Conservation (phyloP, 2,797 vertebrate genomes). For the Siniperca obscura region DNA sequence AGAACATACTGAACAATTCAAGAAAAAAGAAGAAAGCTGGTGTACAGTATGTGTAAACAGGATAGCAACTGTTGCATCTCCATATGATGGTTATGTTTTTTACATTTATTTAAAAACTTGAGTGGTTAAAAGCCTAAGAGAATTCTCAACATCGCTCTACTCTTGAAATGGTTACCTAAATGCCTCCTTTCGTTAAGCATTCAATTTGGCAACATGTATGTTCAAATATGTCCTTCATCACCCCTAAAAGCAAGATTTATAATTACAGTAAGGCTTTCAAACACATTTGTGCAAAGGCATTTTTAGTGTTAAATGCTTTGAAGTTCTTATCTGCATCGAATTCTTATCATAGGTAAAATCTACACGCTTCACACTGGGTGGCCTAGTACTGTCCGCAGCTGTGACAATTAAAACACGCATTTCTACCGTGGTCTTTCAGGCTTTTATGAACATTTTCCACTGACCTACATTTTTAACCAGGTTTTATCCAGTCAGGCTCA, state of each 20-base stretch:
- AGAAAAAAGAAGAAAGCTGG: constrained; percentile 62
- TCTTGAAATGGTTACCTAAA: constrained; percentile 26
- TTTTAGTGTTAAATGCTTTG: constrained; percentile 48
- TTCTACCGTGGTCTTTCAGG: constrained; percentile 25
- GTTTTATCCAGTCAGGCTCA: constrained; percentile 27
- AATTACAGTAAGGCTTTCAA: constrained; percentile 64
- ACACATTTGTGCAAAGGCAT: constrained; percentile 56
- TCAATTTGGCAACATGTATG: constrained; percentile 63
- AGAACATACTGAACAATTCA: constrained; percentile 34
- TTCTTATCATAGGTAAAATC: constrained; percentile 14
- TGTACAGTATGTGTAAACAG: constrained; percentile 60
- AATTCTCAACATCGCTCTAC: background rate
- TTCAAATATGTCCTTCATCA: constrained; percentile 32
- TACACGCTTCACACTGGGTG: background rate
- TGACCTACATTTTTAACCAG: constrained; percentile 1
- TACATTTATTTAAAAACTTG: constrained; percentile 41
- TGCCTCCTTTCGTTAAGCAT: constrained; percentile 16
- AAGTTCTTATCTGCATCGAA: constrained; percentile 19
- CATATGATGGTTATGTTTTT: constrained; percentile 14
- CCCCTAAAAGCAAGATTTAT: constrained; percentile 9
- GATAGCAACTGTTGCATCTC: constrained; percentile 32
- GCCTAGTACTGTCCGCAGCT: background rate
- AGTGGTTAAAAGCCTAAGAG: constrained; percentile 42
- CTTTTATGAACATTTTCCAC: constrained; percentile 23
- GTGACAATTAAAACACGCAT: constrained; percentile 18